Conservation (phyloP, 2,888 invertebrate genomes). For the Physocephala rufipes region DNA sequence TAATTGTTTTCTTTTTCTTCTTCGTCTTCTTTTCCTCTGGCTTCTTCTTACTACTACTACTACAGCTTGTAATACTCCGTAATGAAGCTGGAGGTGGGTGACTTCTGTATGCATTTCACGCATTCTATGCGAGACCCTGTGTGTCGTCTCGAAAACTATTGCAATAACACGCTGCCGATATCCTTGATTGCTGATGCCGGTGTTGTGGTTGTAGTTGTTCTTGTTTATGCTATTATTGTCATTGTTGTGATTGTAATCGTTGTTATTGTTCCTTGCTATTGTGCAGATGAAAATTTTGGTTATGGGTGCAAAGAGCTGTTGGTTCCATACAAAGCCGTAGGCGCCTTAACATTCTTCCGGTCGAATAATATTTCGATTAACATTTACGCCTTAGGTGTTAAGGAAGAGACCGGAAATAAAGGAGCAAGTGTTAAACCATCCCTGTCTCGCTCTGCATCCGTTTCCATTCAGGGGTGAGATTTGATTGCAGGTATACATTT, state of each 20-base stretch:
- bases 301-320: no score
- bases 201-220: no score
- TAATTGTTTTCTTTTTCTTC: conserved; percentile 35
- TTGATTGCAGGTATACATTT: background rate
- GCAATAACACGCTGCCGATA: no score
- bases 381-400: conserved; percentile 28
- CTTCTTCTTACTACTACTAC: no score
- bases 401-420: conserved; percentile 17
- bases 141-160: background rate
- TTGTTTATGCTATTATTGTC: no score
- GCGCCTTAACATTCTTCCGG: conserved; percentile 25
- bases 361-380: conserved; percentile 29
- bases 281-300: no score
- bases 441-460: no score
- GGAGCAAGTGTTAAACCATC: background rate
- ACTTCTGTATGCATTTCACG: conserved; percentile 7
- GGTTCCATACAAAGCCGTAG: background rate
- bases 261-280: no score
- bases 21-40: no score
- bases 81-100: conserved; percentile 27
- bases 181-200: no score
- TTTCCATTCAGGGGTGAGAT: background rate
- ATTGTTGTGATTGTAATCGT: no score
- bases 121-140: background rate
- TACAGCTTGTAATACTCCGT: conserved; percentile 22